phyloP scores from a whole-genome alignment of 2,888 invertebrate species.

The Epistrophella euchroma region DNA sequence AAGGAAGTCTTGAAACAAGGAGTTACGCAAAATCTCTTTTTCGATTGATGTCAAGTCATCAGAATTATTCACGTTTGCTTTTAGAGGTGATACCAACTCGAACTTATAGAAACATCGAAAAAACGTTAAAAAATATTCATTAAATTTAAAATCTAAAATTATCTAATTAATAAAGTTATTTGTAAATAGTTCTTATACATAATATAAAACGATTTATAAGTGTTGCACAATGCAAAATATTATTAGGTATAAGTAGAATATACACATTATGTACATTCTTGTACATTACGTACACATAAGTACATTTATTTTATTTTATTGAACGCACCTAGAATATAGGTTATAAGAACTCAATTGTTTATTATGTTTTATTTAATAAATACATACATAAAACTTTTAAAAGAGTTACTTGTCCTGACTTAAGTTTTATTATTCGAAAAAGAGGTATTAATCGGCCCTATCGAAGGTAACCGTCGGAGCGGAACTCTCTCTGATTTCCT shows the following conservation, averaged over 20 bases:
- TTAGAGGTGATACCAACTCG: slow-evolving; percentile 92
- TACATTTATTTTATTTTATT: neutral
- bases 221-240: neutral
- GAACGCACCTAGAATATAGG: neutral
- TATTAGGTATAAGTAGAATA: neutral
- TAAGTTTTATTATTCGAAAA: no score
- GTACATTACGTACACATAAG: no score
- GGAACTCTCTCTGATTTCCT: no score
- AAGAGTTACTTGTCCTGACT: no score
- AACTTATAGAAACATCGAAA: slow-evolving; percentile 92
- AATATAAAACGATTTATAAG: neutral
- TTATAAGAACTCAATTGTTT: slow-evolving; percentile 6
- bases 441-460: no score
- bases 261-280: neutral
- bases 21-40: slow-evolving; percentile 92
- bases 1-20: slow-evolving; percentile 94
- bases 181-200: slow-evolving; percentile 48
- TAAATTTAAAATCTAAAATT: slow-evolving; percentile 23
- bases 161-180: neutral
- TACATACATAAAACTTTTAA: neutral
- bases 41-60: slow-evolving; percentile 88
- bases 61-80: slow-evolving; percentile 90
- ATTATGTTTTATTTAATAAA: slow-evolving; percentile 30
- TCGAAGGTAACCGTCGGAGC: no score
- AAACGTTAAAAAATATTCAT: slow-evolving; percentile 86